Evolutionary conservation across 2,797 vertebrate species (phyloP).

Genomic region (Schizopygopsis pylzovi): DNA sequence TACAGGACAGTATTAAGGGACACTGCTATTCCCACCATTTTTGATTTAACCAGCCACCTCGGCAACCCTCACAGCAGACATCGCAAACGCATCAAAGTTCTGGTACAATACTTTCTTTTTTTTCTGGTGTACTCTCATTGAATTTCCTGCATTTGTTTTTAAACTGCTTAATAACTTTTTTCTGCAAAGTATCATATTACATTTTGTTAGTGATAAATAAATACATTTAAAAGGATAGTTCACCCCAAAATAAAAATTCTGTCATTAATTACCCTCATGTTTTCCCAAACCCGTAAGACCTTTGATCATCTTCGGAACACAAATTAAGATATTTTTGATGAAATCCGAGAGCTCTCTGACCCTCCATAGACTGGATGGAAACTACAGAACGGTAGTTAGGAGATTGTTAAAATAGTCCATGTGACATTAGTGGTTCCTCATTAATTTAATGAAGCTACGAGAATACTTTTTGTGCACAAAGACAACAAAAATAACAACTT

Average conservation of each 20-base stretch:
- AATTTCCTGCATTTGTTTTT: neutral
- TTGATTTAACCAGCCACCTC: conserved; percentile 97
- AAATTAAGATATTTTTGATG: neutral
- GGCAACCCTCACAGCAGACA: conserved; percentile 92
- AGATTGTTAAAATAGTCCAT: neutral
- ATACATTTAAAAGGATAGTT: neutral
- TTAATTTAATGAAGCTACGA: neutral
- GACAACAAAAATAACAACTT: neutral
- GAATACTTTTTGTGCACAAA: neutral
- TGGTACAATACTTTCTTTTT: conserved; percentile 76
- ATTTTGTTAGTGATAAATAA: neutral
- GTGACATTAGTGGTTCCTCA: neutral
- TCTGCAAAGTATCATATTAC: neutral
- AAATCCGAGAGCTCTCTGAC: neutral
- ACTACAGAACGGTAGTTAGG: neutral
- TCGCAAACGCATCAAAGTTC: conserved; percentile 95
- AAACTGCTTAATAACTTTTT: neutral
- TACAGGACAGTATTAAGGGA: conserved; percentile 95
- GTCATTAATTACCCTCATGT: neutral
- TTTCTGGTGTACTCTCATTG: neutral
- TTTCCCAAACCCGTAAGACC: neutral
- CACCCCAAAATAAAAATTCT: neutral
- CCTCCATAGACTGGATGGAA: neutral
- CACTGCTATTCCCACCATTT: conserved; percentile 97
- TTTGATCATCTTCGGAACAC: neutral